Conservation (phyloP, 2,113 vertebrate species). For the Istiophorus platypterus region DNA sequence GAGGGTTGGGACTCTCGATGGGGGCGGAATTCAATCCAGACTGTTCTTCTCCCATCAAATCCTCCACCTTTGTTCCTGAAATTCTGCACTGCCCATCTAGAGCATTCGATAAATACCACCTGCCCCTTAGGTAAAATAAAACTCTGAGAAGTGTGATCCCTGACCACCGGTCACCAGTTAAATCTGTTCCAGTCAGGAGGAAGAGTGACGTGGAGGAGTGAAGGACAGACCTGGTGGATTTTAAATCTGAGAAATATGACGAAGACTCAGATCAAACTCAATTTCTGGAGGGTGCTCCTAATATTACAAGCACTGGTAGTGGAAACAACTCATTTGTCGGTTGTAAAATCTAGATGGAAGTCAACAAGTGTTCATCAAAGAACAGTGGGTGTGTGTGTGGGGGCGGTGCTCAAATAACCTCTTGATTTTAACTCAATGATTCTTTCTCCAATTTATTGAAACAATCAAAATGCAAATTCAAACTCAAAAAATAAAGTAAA, state of each 20-base stretch:
- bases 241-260: neutral
- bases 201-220: constrained; percentile 1
- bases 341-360: neutral
- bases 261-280: neutral
- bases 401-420: constrained; percentile 7
- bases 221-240: constrained; percentile 11
- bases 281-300: neutral
- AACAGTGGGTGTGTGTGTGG: too few species aligned
- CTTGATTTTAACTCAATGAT: constrained; percentile 28
- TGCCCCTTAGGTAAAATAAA: constrained; percentile 18
- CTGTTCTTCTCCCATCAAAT: neutral
- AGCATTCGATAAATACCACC: constrained; percentile 20
- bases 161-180: neutral
- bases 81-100: neutral
- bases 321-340: neutral
- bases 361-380: neutral
- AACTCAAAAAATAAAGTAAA: constrained; percentile 36
- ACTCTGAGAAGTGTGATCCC: constrained; percentile 1
- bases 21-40: constrained; percentile 7
- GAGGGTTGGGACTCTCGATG: neutral
- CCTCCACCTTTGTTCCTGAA: constrained; percentile 10
- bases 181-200: constrained; percentile 7
- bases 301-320: neutral
- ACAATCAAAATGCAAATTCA: constrained; percentile 37
- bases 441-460: constrained; percentile 65